Evolutionary conservation across 2,888 invertebrate genomes (phyloP).

Genomic region (Schrankia costaestrigalis): DNA sequence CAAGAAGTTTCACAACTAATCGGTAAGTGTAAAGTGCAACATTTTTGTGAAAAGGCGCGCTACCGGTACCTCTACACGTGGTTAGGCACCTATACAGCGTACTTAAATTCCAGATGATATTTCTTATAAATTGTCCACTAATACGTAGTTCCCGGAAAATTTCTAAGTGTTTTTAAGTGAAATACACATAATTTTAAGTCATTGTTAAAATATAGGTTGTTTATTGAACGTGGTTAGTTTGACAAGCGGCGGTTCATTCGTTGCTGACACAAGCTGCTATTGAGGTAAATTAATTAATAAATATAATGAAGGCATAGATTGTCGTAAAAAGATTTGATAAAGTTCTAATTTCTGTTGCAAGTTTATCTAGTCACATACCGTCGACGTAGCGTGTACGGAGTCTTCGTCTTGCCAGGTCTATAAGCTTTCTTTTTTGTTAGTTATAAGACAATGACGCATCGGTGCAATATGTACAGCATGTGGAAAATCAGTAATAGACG

Average conservation of each 20-base stretch:
- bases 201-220: conserved; percentile 60
- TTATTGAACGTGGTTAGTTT: conserved; percentile 74
- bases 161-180: conserved; percentile 36
- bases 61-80: conserved; percentile 77
- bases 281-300: conserved; percentile 50
- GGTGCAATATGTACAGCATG: conserved; percentile 33
- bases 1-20: conserved; percentile 72
- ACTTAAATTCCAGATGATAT: conserved; percentile 54
- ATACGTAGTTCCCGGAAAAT: conserved; percentile 37
- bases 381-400: conserved; percentile 6
- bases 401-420: conserved; percentile 29
- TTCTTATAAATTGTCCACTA: conserved; percentile 41
- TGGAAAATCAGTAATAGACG: conserved; percentile 17
- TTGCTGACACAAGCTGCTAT: conserved; percentile 56
- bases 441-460: conserved; percentile 63
- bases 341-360: conserved; percentile 3
- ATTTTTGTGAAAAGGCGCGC: conserved; percentile 62
- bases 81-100: conserved; percentile 64
- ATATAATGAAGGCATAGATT: conserved; percentile 12
- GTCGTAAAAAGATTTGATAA: conserved; percentile 5
- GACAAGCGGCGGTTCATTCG: conserved; percentile 61
- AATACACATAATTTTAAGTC: conserved; percentile 42
- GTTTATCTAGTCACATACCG: conserved; percentile 13
- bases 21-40: conserved; percentile 72
- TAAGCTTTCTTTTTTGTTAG: conserved; percentile 47